These are phyloP conservation scores for Apistogramma diplotaenia DNA, from an alignment of 2,113 vertebrate genomes.

Conservation along the genomic window DNA sequence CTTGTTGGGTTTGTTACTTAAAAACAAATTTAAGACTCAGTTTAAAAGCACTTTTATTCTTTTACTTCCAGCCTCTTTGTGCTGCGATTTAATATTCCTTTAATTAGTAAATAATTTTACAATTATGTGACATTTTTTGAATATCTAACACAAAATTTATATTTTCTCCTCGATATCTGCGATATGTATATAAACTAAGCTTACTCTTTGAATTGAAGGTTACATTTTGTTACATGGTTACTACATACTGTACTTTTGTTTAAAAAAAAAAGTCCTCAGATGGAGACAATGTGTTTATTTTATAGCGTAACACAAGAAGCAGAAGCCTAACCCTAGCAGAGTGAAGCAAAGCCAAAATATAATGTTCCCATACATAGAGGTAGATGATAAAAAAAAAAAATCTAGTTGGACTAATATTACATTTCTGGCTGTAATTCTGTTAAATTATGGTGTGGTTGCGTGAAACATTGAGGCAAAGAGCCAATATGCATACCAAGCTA, in stretches of 20 bases:
- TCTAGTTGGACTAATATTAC: neutral
- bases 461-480: neutral
- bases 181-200: too few relatives aligned
- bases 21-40: neutral
- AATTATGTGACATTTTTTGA: neutral
- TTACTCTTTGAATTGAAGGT: too few relatives aligned
- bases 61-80: neutral
- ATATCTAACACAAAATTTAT: neutral
- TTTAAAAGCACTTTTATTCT: neutral
- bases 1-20: constrained; percentile 3
- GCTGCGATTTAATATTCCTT: neutral
- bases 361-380: too few relatives aligned
- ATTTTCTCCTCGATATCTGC: too few relatives aligned
- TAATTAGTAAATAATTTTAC: neutral
- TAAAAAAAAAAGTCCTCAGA: too few relatives aligned
- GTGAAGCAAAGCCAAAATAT: too few relatives aligned
- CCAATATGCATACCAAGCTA: neutral
- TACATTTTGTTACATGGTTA: too few relatives aligned
- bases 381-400: neutral
- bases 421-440: neutral
- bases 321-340: too few relatives aligned
- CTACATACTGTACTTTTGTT: too few relatives aligned
- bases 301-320: too few relatives aligned
- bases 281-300: too few relatives aligned
- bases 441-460: neutral